Evolutionary conservation across 2,888 invertebrate genomes (phyloP).

Genomic region (Metallyticus violacea): DNA sequence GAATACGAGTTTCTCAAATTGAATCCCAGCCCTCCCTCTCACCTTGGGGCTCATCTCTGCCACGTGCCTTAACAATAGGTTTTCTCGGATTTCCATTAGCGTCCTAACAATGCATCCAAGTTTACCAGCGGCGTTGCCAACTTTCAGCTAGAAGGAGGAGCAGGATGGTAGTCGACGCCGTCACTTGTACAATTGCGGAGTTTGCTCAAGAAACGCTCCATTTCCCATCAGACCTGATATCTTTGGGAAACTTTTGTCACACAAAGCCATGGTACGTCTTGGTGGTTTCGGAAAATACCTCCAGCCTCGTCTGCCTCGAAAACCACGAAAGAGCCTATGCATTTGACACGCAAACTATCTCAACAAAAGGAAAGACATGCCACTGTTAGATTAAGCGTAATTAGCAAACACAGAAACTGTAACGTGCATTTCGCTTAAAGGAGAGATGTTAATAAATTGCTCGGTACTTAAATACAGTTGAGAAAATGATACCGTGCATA

Average conservation of each 20-base stretch:
- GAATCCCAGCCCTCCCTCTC: not conserved
- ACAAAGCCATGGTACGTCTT: not conserved
- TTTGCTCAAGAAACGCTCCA: not conserved
- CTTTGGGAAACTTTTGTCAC: not conserved
- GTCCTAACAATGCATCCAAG: constrained; percentile 9
- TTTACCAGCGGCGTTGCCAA: not conserved
- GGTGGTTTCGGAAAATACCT: not conserved
- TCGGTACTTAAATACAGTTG: no score
- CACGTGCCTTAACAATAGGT: constrained; percentile 22
- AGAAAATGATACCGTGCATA: no score
- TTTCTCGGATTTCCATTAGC: constrained; percentile 25
- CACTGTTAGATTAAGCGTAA: not conserved
- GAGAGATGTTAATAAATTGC: not conserved
- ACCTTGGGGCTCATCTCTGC: not conserved
- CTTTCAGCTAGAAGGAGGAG: not conserved
- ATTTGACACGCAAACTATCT: not conserved
- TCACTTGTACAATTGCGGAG: not conserved
- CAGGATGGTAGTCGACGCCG: no score
- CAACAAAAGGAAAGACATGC: not conserved
- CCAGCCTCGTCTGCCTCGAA: no score
- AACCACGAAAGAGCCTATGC: no score
- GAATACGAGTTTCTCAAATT: constrained; percentile 11
- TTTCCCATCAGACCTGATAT: not conserved
- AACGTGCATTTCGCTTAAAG: not conserved
- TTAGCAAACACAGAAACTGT: not conserved